Evolutionary conservation across 2,888 invertebrate genomes (phyloP).

Genomic region (Isoperla grammatica): DNA sequence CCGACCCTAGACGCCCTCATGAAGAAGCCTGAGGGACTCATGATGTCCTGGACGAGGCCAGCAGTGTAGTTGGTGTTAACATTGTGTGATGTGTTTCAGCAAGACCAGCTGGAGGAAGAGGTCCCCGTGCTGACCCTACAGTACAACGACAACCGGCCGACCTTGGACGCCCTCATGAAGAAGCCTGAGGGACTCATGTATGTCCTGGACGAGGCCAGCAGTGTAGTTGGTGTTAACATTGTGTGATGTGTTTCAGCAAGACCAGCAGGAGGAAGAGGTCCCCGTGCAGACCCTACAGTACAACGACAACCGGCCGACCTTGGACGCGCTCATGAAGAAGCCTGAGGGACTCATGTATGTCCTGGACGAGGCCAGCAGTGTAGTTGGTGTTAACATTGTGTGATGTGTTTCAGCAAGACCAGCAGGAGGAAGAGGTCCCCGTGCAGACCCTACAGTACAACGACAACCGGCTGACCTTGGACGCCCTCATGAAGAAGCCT

Average conservation of each 20-base stretch:
- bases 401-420: conserved; percentile 56
- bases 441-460: conserved; percentile 69
- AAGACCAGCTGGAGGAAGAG: conserved; percentile 72
- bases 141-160: conserved; percentile 83
- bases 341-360: conserved; percentile 73
- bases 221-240: no score
- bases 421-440: conserved; percentile 72
- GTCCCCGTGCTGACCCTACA: conserved; percentile 63
- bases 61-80: no score
- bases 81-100: no score
- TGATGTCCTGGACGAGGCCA: conserved; percentile 82
- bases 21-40: conserved; percentile 74
- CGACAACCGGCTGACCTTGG: conserved; percentile 82
- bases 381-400: no score
- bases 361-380: conserved; percentile 77
- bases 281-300: conserved; percentile 65
- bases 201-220: conserved; percentile 74
- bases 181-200: conserved; percentile 76
- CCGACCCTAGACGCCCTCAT: conserved; percentile 82
- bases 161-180: conserved; percentile 80
- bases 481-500: conserved; percentile 79
- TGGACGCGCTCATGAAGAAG: conserved; percentile 82
- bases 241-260: conserved; percentile 55
- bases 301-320: conserved; percentile 81
- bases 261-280: conserved; percentile 72